A percentile compares a stretch with the other conserved stretches of the same genome.
phyloP scores from a whole-genome alignment of 2,888 invertebrate genomes.

The Ornithoptera priamus region DNA sequence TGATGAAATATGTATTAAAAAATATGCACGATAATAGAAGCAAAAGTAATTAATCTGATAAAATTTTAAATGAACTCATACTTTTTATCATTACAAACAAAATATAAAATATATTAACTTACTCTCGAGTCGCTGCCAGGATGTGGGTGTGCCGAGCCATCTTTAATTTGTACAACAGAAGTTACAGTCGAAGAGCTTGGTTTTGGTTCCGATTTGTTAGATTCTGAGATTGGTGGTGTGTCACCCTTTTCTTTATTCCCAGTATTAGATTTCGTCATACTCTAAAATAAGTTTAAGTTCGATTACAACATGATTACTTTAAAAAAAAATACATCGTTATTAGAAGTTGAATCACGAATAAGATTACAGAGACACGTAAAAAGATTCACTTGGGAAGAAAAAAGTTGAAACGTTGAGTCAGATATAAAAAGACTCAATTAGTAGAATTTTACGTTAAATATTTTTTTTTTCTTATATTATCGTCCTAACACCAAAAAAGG shows the following conservation, averaged over 20 bases:
- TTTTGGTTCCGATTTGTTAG: constrained; percentile 39
- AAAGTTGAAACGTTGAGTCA: too few species aligned
- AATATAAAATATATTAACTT: constrained; percentile 25
- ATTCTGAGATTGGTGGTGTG: constrained; percentile 40
- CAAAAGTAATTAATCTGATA: too few species aligned
- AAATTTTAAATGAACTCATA: too few species aligned
- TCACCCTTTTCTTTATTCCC: constrained; percentile 49
- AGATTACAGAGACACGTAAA: too few species aligned
- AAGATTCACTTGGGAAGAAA: too few species aligned
- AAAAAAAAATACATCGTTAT: not conserved
- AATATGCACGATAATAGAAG: too few species aligned
- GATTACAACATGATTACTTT: not conserved
- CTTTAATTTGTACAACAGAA: constrained; percentile 57
- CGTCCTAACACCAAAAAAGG: too few species aligned
- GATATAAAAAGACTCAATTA: too few species aligned
- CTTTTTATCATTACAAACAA: not conserved
- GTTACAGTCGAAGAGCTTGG: constrained; percentile 29
- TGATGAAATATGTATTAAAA: too few species aligned
- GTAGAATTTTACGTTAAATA: too few species aligned
- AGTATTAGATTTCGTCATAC: constrained; percentile 55
- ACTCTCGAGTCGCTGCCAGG: constrained; percentile 80
- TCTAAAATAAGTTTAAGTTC: constrained; percentile 46
- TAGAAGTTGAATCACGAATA: too few species aligned
- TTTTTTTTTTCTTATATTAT: too few species aligned
- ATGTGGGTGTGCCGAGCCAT: constrained; percentile 87